Evolutionary conservation across 2,888 invertebrate genomes (phyloP), one percentile per base, ranked within the genome.

Genomic region (Scrobipalpa atriplicella): DNA sequence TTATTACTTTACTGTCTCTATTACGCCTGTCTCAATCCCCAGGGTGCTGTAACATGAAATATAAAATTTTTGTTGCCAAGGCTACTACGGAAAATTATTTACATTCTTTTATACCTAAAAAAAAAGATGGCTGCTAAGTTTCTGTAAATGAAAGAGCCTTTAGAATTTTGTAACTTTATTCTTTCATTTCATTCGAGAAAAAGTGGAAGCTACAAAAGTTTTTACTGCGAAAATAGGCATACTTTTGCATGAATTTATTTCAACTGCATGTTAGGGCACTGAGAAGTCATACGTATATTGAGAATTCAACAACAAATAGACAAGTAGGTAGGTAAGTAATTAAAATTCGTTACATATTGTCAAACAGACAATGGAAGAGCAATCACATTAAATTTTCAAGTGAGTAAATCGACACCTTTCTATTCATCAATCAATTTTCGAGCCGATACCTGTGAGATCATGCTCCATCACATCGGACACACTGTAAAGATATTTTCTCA

Each of bases 1-100:
- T n/a, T 47, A n/a, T 16, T 16, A n/a, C 47, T 47, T 47, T 16
- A 16, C 47, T 47, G 47, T n/a, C 47, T 11, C 47, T n/a, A 16
- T 16, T 47, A 47, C 47, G 47, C n/a, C 47, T 16, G 47, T 47
- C 47, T n/a, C 16, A 16, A 6, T 47, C 47, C 47, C 47, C n/a
- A n/a, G 47, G n/a, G 47, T 16, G 47, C 47, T 16, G 47, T 47
- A 47, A 47, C 52, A 52, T 16, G 52, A 52, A 52, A 19, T 52
- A 52, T 52, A 18, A 52, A 19, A 19, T 52, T 21, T 52, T 56
- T 56, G 54, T 29, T 56, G 21, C 54, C 54, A 56, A 56, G 54
- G 54, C 54, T 29, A 21, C 21, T 21, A 11, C 21, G 21, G 11
- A 56, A 56, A 21, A 56, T 56, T 21, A 56, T 56, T 10, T 56